Base-by-base conservation (phyloP, 2,113 vertebrate genomes). In the Pelmatolapia mariae region DNA sequence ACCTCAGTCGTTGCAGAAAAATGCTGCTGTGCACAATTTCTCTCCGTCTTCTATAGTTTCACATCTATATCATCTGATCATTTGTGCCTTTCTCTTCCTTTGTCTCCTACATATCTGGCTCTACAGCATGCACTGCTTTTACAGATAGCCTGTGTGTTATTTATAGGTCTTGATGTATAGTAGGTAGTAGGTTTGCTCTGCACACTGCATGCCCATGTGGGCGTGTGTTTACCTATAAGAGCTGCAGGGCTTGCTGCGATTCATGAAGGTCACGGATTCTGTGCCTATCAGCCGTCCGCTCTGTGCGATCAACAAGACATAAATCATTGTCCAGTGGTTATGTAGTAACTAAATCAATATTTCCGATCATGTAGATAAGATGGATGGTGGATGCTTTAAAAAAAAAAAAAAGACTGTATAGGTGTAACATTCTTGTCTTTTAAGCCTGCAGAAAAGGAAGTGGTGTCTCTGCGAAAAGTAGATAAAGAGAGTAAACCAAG, bases 311-410 rank as follows among this genome's bases (percentile, higher is more conserved):
- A 80, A 61, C 81, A 56, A 86, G 76, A 81, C 84, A 91, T 89
- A 86, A 93, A 93, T 94, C 91, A 87, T 90, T 71, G 86, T 85
- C 61, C 80, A 12, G 66, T 56, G 89, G 87, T 88, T 89, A 63
- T 83, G 86, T 82, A 76, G 63, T 84, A 92, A 85, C 87, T n/a
- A 82, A 86, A 93, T 94, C 91, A 87, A 92, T 93, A 53, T 82
- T 85, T 80, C 79, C 61, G 82, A 93, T 94, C 87, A 89, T 91
- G 86, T 56, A 90, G 93, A 94, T 91, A 91, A 91, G 91, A 94
- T 29, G 84, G 91, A 87, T 89, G 89, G 88, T 84, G 81, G 63
- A 68, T 83, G 82, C 78, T 81, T 80, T 7, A 13, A 31, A 81
- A 63, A 86, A 81, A 40, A 61, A 71, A 45, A 82, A 86, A 91